Conservation (phyloP, 92 coral and sea anemone genomes). For the Palythoa grandis region DNA sequence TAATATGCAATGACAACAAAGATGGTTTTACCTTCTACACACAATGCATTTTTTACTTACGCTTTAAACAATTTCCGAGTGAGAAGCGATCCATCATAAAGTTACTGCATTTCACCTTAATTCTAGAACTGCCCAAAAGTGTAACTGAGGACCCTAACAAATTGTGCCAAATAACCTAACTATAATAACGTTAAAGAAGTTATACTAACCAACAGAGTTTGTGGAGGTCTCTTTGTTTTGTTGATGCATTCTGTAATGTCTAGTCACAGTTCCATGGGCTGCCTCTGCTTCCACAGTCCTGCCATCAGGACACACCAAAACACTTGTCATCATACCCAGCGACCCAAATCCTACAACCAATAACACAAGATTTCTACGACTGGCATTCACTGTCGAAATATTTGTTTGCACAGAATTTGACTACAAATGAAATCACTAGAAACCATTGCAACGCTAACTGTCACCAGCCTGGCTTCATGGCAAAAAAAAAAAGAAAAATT, state of each 20-base stretch:
- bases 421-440: too few species aligned
- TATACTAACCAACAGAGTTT: conserved; percentile 92
- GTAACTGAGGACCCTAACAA: neutral
- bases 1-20: neutral
- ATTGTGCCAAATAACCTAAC: neutral
- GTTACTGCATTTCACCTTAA: neutral
- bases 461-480: too few species aligned
- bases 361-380: neutral
- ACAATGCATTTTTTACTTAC: neutral
- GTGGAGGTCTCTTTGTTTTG: conserved; percentile 97
- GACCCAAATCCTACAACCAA: conserved; percentile 87
- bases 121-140: neutral
- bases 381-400: neutral
- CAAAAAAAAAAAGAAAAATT: too few species aligned
- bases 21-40: too few species aligned
- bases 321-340: conserved; percentile 99
- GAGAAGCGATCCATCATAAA: neutral
- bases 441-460: too few species aligned
- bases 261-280: conserved; percentile 98
- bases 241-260: conserved; percentile 96
- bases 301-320: conserved; percentile 98
- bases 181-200: neutral
- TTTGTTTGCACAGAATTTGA: neutral
- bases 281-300: conserved; percentile 97
- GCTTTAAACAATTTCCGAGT: neutral